Percentiles rank a stretch among this genome's conserved stretches.
Evolutionary conservation across 2,888 invertebrate genomes (phyloP).

Genomic region (Vandiemenella viatica): DNA sequence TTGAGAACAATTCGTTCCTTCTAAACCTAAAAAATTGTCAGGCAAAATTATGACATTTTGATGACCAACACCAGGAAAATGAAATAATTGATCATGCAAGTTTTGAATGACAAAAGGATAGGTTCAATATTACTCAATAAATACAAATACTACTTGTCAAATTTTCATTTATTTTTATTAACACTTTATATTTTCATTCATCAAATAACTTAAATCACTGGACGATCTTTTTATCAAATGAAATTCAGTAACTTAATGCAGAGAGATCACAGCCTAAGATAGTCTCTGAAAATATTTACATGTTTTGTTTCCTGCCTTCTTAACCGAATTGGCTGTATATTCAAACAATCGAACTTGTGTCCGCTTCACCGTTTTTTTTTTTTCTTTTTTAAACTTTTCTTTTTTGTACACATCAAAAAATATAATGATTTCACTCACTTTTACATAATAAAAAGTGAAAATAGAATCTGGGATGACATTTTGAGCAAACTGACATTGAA

Average conservation of each 20-base stretch:
- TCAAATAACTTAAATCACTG: conserved; percentile 21
- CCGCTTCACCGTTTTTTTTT: conserved; percentile 12
- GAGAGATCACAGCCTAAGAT: conserved; percentile 21
- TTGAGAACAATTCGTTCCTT: too few species aligned
- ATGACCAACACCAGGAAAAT: too few species aligned
- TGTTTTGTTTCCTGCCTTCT: conserved; percentile 14
- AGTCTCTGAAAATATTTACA: conserved; percentile 20
- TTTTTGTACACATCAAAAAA: conserved; percentile 20
- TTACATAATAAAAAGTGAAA: conserved; percentile 19
- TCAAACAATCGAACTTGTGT: conserved; percentile 13
- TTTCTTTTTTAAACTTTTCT: conserved; percentile 7
- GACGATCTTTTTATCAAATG: conserved; percentile 19
- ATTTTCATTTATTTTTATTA: conserved; percentile 18
- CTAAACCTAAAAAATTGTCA: too few species aligned
- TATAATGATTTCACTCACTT: conserved; percentile 18
- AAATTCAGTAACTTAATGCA: conserved; percentile 19
- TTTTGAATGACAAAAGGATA: too few species aligned
- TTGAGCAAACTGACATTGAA: conserved; percentile 20
- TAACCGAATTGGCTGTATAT: conserved; percentile 15
- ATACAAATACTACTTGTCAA: conserved; percentile 1
- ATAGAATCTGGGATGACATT: conserved; percentile 19
- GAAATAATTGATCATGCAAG: too few species aligned
- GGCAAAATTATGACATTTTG: too few species aligned
- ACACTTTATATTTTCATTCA: conserved; percentile 19
- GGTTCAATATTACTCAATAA: too few species aligned